Evolutionary conservation across 2,888 invertebrate genomes (phyloP).

Genomic region (Habroteleia sp.): DNA sequence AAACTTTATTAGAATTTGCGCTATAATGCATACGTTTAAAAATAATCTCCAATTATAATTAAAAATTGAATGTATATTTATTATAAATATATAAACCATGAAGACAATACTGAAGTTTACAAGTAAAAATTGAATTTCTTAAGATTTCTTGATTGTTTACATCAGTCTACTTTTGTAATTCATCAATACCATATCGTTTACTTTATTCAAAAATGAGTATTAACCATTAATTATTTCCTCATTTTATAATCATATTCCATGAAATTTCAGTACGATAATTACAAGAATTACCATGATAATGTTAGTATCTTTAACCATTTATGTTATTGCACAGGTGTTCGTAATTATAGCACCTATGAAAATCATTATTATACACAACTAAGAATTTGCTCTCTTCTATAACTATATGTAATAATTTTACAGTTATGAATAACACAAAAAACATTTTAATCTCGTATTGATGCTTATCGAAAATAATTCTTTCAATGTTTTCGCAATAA

Average conservation of each 20-base stretch:
- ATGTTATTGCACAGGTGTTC: slow-evolving; percentile 7
- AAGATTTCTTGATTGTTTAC: no score
- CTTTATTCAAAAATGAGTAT: no score
- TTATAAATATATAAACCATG: no score
- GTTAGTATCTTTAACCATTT: slow-evolving; percentile 3
- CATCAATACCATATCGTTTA: no score
- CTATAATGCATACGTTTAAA: no score
- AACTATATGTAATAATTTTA: slow-evolving; percentile 17
- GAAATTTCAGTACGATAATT: slow-evolving; percentile 12
- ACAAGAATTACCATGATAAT: slow-evolving; percentile 1
- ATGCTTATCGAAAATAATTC: slow-evolving; percentile 29
- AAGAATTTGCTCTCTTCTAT: slow-evolving; percentile 26
- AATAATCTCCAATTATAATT: no score
- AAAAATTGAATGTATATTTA: no score
- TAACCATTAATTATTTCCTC: no score
- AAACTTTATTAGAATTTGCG: no score
- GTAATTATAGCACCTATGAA: slow-evolving; percentile 23
- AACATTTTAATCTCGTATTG: slow-evolving; percentile 16
- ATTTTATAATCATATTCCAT: slow-evolving; percentile 2
- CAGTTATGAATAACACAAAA: slow-evolving; percentile 40
- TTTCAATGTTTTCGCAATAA: slow-evolving; percentile 7
- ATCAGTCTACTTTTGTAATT: no score
- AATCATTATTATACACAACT: slow-evolving; percentile 16
- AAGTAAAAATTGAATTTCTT: no score
- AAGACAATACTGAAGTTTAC: no score